Evolutionary conservation across 2,888 invertebrate genomes (phyloP).

Genomic region (Parapristionchus giblindavisi): DNA sequence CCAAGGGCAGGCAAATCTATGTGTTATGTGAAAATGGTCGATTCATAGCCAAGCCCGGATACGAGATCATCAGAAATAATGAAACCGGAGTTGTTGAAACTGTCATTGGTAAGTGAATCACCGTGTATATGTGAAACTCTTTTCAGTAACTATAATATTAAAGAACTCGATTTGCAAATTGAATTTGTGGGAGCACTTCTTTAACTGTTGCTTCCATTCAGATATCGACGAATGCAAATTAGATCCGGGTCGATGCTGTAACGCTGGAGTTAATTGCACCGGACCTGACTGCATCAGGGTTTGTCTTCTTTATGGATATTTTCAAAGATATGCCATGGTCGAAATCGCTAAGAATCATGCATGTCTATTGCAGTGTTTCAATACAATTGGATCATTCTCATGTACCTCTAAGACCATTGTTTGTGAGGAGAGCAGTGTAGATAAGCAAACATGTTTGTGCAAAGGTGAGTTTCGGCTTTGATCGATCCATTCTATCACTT

Average conservation of each 20-base stretch:
- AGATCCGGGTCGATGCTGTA: background rate
- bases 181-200: no score
- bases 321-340: no score
- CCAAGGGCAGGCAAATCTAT: background rate
- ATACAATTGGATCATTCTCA: background rate
- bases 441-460: slow-evolving; percentile 30
- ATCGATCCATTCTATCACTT: background rate
- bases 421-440: background rate
- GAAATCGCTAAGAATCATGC: no score
- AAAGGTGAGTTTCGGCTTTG: background rate
- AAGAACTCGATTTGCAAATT: no score
- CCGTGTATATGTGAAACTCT: no score
- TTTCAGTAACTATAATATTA: no score
- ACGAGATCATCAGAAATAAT: slow-evolving; percentile 2
- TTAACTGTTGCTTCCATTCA: no score
- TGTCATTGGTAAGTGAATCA: no score
- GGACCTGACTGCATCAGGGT: slow-evolving; percentile 33
- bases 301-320: no score
- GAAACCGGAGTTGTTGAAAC: background rate
- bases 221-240: slow-evolving; percentile 15
- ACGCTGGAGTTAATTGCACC: slow-evolving; percentile 12
- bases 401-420: slow-evolving; percentile 22
- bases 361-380: slow-evolving; percentile 33
- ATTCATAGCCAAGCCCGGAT: background rate
- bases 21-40: background rate